Base-by-base conservation (phyloP, 2,888 invertebrate species). In the Brenthis daphne region DNA sequence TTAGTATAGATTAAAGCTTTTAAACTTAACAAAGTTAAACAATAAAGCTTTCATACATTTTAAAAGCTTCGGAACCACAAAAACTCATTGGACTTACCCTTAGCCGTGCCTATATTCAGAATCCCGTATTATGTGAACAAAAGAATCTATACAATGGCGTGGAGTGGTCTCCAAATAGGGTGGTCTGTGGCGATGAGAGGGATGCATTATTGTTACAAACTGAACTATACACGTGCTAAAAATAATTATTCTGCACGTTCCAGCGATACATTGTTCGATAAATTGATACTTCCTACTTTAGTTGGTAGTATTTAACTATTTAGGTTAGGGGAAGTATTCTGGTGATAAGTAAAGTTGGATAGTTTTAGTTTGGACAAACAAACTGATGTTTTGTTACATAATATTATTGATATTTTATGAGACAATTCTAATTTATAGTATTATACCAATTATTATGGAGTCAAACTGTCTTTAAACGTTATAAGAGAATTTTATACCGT, bases 141-240 rank as follows among this genome's bases (percentile, higher is more conserved):
- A 68, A 70, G 70, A 67, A 65, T 65, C 68, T 64, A 75, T 67
- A 73, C 71, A 71, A 67, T 60, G 68, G 48, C 53, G 6, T 68
- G 29, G 16, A 51, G 67, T 67, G 56, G 51, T 48, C 61, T 51
- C 57, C 47, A 50, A 53, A 54, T 47, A 48, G 64, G 69, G 69
- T 60, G 71, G 71, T 71, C 69, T 43, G 12, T n/a, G 51, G 14
- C 24, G 48, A 68, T 50, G 50, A 68, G 60, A 76, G 77, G 77
- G 77, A 77, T 77, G 74, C 65, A 54, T 65, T 63, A 73, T 76
- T 76, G 74, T 76, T 65, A 16, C 60, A 29, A 2, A 53, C 51
- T 53, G 51, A 16, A 53, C 51, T 13, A n/a, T 58, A 64, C 76
- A 76, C 75, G 75, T 75, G 76, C 68, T 60, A 57, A 48, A 63